Evolutionary conservation across 1,140 invertebrate genomes (phyloP), one percentile per base, ranked within the genome.

Genomic region (Pogonognathellus flavescens): DNA sequence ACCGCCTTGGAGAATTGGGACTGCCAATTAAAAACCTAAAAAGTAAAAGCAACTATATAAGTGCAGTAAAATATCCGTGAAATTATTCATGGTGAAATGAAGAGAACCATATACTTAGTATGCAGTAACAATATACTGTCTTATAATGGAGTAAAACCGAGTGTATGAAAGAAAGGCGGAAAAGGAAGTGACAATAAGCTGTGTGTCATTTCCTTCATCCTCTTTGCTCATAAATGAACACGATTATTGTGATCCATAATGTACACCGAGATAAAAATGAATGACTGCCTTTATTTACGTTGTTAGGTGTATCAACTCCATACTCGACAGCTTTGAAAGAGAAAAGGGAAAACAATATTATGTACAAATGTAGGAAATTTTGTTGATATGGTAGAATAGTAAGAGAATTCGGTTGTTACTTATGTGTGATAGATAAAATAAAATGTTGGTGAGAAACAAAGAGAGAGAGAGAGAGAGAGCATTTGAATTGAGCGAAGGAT

Each of bases 261-360:
- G 31, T 41, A 49, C 49, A 76, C 49, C 70, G 70, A 76, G 70
- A 76, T 76, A 76, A 76, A 76, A 76, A 76, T 76, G 70, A 76
- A 31, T 31, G 16, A n/a, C 70, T 76, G 9, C n/a, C 70, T 72
- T 7, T 57, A 57, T 57, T 57, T 41, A 41, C 31, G 31, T 41
- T 41, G 6, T 1, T 41, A 41, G 31, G 31, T 41, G 31, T 41
- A n/a, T n/a, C n/a, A n/a, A n/a, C n/a, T n/a, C n/a, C n/a, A n/a
- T n/a, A n/a, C n/a, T n/a, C n/a, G n/a, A n/a, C n/a, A n/a, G 31
- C 31, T 41, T 41, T 41, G 31, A 41, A 41, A 41, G 31, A 1
- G 31, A 41, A 41, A 41, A 41, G 31, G 31, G 31, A 41, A 41
- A 41, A 1, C 1, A 6, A 41, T 41, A 41, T 3, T 41, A 41